Evolutionary conservation across 2,113 vertebrate genomes (phyloP).

Genomic region (Cyrtonyx montezumae): DNA sequence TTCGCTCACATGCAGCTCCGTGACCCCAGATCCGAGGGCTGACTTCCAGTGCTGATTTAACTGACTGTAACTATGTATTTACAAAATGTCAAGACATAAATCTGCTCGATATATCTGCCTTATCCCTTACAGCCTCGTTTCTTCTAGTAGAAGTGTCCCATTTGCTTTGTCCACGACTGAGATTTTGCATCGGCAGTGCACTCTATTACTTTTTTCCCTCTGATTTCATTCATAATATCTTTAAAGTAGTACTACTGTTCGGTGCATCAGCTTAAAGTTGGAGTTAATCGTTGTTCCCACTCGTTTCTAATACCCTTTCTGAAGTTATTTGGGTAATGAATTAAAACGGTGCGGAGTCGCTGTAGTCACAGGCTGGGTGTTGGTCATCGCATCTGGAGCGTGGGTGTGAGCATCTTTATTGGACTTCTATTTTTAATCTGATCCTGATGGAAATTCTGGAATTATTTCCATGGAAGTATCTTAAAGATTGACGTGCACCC

Average conservation of each 20-base stretch:
- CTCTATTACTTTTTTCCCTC: neutral
- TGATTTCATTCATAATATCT: neutral
- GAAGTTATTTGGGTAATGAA: neutral
- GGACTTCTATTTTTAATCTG: neutral
- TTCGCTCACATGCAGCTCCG: too few species aligned
- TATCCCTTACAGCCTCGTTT: neutral
- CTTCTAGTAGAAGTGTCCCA: accelerated
- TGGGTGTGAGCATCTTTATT: neutral
- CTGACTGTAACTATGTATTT: neutral
- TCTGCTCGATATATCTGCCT: accelerated
- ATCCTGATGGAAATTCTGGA: neutral
- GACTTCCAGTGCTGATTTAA: neutral
- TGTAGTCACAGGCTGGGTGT: neutral
- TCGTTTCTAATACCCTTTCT: neutral
- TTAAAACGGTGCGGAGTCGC: neutral
- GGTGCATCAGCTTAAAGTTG: neutral
- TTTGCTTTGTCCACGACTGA: neutral
- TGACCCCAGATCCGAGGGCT: too few species aligned
- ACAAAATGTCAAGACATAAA: neutral
- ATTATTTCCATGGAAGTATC: neutral
- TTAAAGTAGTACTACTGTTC: neutral
- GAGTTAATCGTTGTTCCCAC: neutral
- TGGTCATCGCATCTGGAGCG: neutral
- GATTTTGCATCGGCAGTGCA: accelerated
- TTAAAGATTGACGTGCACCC: neutral